These are phyloP conservation scores for Acheta domesticus DNA, from an alignment of 2,888 invertebrate genomes.

Conservation along the genomic window DNA sequence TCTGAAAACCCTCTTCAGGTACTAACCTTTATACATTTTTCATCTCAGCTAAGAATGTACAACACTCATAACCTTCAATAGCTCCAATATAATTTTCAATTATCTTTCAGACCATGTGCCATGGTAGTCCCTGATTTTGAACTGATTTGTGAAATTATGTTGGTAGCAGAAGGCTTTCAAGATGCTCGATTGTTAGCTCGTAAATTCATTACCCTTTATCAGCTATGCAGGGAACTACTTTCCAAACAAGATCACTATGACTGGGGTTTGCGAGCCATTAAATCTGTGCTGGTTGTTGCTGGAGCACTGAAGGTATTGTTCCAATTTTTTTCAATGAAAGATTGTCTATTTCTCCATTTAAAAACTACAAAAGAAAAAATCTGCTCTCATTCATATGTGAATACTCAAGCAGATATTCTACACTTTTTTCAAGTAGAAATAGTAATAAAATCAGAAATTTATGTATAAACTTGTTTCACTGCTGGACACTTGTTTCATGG, in stretches of 20 bases:
- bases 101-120: conserved; percentile 73
- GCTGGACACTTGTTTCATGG: conserved; percentile 18
- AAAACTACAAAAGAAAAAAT: background rate
- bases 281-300: conserved; percentile 91
- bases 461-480: background rate
- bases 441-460: background rate
- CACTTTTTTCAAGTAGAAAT: background rate
- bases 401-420: background rate
- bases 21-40: conserved; percentile 32
- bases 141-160: conserved; percentile 93
- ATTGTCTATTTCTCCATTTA: background rate
- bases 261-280: conserved; percentile 93
- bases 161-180: conserved; percentile 92
- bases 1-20: conserved; percentile 55
- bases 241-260: conserved; percentile 97
- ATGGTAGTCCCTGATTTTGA: conserved; percentile 98
- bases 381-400: background rate
- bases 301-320: conserved; percentile 74
- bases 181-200: conserved; percentile 85
- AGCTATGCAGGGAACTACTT: conserved; percentile 81
- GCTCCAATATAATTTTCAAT: too few species aligned
- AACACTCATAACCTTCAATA: background rate
- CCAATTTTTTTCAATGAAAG: background rate
- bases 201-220: conserved; percentile 92
- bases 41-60: background rate